These are phyloP conservation scores for Pitangus sulphuratus DNA, from an alignment of 2,797 vertebrate genomes.

Conservation along the genomic window DNA sequence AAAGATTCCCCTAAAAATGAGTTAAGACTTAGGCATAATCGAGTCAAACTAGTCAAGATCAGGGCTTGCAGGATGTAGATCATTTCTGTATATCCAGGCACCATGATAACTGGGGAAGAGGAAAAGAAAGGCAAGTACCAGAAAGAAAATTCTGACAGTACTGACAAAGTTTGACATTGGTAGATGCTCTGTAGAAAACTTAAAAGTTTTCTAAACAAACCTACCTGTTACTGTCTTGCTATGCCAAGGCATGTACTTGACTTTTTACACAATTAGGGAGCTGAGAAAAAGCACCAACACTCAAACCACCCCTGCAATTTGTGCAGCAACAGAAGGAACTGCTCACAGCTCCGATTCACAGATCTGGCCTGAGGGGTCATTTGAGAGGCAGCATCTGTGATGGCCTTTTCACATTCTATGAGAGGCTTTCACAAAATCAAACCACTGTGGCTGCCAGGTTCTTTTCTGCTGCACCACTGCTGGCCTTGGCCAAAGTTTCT, in stretches of 20 bases:
- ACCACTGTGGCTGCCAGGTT: accelerated
- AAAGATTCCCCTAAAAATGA: neutral
- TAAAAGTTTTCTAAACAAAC: neutral
- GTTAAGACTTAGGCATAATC: neutral
- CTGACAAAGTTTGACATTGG: neutral
- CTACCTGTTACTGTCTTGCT: neutral
- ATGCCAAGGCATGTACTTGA: neutral
- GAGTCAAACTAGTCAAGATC: neutral
- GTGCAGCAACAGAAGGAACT: neutral
- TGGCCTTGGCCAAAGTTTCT: neutral
- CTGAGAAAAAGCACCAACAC: neutral
- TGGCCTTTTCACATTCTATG: neutral
- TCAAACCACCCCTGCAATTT: neutral
- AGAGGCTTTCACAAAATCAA: neutral
- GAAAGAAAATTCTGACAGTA: neutral
- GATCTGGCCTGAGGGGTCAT: neutral
- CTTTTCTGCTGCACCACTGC: neutral
- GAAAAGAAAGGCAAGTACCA: neutral
- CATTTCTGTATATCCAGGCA: neutral
- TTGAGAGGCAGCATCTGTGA: neutral
- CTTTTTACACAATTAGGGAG: neutral
- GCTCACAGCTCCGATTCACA: neutral
- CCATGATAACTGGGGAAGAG: neutral
- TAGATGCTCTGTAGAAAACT: neutral
- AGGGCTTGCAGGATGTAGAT: neutral